These are phyloP conservation scores for Acromyrmex echinatior DNA, from an alignment of 1,140 invertebrate genomes.

Conservation along the genomic window DNA sequence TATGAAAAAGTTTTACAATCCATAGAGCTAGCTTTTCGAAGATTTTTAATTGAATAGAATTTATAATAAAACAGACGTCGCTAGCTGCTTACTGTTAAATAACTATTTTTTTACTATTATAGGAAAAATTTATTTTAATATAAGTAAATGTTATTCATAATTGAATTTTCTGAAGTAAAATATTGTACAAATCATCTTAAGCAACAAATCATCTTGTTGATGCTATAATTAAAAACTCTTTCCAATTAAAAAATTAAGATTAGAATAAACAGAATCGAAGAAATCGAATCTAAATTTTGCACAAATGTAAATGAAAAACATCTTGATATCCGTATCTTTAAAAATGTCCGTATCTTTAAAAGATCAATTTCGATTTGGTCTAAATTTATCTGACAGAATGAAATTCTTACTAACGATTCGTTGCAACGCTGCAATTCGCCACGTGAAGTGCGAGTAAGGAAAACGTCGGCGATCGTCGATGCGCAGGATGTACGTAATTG, in stretches of 20 bases:
- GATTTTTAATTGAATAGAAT: too few relatives aligned
- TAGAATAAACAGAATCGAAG: neutral
- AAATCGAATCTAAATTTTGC: neutral
- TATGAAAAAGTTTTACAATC: too few relatives aligned
- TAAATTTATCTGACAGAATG: slow-evolving; percentile 1
- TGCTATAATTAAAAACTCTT: neutral
- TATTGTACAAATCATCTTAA: neutral
- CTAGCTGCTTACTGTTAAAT: neutral
- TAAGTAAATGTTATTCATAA: neutral
- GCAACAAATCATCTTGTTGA: neutral
- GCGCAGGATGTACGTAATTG: slow-evolving; percentile 64
- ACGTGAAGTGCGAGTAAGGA: neutral
- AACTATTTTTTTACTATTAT: neutral
- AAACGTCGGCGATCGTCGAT: slow-evolving; percentile 32
- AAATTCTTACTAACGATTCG: slow-evolving; percentile 40
- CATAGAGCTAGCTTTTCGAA: too few relatives aligned
- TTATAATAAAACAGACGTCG: too few relatives aligned
- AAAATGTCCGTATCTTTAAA: neutral
- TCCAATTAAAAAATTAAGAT: neutral
- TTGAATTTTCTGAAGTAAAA: neutral
- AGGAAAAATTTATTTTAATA: neutral
- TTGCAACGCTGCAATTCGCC: slow-evolving; percentile 26
- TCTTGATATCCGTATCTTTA: neutral
- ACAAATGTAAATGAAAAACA: neutral
- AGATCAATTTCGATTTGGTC: neutral